These are phyloP conservation scores for Phymatocera aterrima DNA, from an alignment of 2,888 invertebrate species.

Conservation along the genomic window DNA sequence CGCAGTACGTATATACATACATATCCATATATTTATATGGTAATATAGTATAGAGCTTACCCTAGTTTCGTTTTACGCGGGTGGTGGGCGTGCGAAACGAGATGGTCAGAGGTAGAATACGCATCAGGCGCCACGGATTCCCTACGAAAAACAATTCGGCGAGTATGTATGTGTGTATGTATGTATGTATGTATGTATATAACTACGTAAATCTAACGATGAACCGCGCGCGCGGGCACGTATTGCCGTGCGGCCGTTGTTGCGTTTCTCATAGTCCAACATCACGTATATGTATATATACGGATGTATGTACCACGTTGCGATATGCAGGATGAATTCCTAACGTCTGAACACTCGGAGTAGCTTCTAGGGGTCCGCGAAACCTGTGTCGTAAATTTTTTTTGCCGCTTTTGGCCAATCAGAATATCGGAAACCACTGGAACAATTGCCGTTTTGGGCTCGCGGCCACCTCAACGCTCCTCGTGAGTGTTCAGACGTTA, in stretches of 20 bases:
- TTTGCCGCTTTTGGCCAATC: too few relatives aligned
- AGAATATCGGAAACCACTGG: too few relatives aligned
- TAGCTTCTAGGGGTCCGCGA: too few relatives aligned
- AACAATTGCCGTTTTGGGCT: too few relatives aligned
- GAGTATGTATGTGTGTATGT: not conserved
- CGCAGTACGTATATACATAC: not conserved
- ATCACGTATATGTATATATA: too few relatives aligned
- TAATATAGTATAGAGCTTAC: not conserved
- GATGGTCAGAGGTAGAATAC: not conserved
- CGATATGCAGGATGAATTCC: too few relatives aligned
- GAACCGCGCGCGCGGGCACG: too few relatives aligned
- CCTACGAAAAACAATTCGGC: conserved; percentile 4
- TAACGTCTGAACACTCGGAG: too few relatives aligned
- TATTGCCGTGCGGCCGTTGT: not conserved
- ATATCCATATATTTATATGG: not conserved
- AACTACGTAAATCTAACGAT: not conserved
- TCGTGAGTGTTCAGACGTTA: too few relatives aligned
- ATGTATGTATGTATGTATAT: not conserved
- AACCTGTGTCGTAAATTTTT: too few relatives aligned
- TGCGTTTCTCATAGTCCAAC: not conserved
- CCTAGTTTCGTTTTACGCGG: conserved; percentile 9
- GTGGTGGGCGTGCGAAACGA: not conserved
- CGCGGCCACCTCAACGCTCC: too few relatives aligned
- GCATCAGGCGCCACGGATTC: not conserved
- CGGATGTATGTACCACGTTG: too few relatives aligned